A percentile compares a stretch with the other conserved stretches of the same genome.
Evolutionary conservation across 2,797 vertebrate species (phyloP).

Genomic region (Balearica regulorum): DNA sequence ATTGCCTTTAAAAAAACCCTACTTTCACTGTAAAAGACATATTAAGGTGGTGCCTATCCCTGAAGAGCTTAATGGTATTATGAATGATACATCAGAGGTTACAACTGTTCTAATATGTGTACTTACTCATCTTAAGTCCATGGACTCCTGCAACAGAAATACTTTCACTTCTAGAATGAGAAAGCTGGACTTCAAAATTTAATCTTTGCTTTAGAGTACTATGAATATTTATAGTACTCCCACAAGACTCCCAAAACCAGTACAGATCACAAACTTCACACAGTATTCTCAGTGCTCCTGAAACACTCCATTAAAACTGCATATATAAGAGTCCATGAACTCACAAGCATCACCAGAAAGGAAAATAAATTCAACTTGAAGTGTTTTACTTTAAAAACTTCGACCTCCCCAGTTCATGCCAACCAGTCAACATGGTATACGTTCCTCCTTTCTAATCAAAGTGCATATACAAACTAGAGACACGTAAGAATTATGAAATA

Average conservation of each 20-base stretch:
- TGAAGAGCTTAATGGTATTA: background rate
- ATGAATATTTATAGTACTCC: constrained; percentile 34
- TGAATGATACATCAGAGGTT: background rate
- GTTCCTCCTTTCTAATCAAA: background rate
- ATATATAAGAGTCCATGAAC: background rate
- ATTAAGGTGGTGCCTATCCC: background rate
- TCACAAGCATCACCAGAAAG: background rate
- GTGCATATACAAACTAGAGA: background rate
- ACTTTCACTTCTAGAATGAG: background rate
- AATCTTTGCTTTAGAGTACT: constrained; percentile 6
- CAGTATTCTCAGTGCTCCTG: background rate
- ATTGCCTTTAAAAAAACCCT: background rate
- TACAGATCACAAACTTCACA: constrained; percentile 31
- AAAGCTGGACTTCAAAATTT: constrained; percentile 22
- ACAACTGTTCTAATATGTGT: background rate
- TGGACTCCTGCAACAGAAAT: background rate
- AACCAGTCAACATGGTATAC: background rate
- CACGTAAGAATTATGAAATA: background rate
- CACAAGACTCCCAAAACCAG: background rate
- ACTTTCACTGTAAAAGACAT: background rate
- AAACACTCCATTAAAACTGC: constrained; percentile 38
- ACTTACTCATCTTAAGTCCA: background rate
- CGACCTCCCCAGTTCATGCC: background rate
- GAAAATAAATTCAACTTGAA: constrained; percentile 3
- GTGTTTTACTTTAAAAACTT: background rate